Conservation (phyloP, 2,797 vertebrate species). For the Melanotaenia nigrans region DNA sequence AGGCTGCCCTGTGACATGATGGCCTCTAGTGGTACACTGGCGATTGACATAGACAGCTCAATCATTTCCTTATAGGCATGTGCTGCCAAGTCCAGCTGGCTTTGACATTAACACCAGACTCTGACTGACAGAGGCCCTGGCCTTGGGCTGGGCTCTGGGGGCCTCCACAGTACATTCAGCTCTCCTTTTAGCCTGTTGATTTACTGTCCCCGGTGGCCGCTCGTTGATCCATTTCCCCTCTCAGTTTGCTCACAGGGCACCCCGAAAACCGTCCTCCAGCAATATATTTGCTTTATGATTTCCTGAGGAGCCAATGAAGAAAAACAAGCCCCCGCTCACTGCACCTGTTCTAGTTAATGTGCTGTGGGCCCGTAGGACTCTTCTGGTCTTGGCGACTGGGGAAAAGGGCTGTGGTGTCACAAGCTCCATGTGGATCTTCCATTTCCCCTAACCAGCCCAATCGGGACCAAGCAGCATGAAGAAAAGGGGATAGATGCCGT, state of each 20-base stretch:
- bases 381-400: conserved; percentile 72
- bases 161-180: conserved; percentile 85
- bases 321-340: conserved; percentile 76
- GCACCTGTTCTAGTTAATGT: conserved; percentile 89
- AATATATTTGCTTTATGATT: conserved; percentile 92
- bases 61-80: conserved; percentile 81
- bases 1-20: conserved; percentile 79
- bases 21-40: conserved; percentile 87
- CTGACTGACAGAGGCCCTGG: conserved; percentile 87
- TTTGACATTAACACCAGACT: conserved; percentile 84
- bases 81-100: conserved; percentile 85
- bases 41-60: conserved; percentile 88
- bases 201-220: conserved; percentile 84
- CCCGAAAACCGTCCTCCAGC: conserved; percentile 86
- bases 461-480: conserved; percentile 57
- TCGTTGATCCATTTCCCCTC: conserved; percentile 88
- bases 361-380: conserved; percentile 65
- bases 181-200: conserved; percentile 88
- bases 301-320: conserved; percentile 85
- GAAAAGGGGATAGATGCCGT: conserved; percentile 56
- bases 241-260: conserved; percentile 87
- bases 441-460: conserved; percentile 67
- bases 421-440: conserved; percentile 81
- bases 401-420: conserved; percentile 69
- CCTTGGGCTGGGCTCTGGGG: conserved; percentile 84